Conservation (phyloP, 2,113 vertebrate species). For the Fukomys damarensis region DNA sequence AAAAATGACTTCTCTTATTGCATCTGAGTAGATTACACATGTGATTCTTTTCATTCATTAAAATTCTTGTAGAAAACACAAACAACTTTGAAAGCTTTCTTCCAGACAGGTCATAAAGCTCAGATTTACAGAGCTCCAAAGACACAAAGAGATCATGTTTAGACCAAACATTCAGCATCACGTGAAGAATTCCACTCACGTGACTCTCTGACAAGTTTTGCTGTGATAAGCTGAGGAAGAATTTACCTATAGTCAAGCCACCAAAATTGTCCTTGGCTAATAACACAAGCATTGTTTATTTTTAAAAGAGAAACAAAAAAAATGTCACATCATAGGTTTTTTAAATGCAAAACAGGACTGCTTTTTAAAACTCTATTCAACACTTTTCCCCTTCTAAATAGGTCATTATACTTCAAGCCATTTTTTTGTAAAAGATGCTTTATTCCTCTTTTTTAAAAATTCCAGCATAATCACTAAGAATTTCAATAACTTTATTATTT, state of each 20-base stretch:
- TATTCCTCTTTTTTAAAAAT: conserved; percentile 61
- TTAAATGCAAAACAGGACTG: neutral
- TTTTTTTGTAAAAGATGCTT: conserved; percentile 68
- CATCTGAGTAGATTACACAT: neutral
- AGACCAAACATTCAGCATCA: conserved; percentile 86
- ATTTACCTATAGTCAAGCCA: neutral
- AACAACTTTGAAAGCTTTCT: conserved; percentile 77
- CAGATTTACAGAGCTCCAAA: conserved; percentile 81
- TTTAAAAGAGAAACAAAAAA: conserved; percentile 40
- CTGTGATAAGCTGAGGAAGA: neutral
- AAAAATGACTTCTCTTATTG: neutral
- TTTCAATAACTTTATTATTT: conserved; percentile 77
- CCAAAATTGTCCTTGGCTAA: neutral
- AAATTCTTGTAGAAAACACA: neutral
- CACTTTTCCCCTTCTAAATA: conserved; percentile 62
- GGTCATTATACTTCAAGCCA: conserved; percentile 57
- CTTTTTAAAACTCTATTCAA: conserved; percentile 63
- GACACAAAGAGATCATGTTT: conserved; percentile 66
- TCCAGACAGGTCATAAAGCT: conserved; percentile 82
- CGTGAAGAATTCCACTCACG: neutral
- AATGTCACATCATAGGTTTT: conserved; percentile 19
- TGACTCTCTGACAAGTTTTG: neutral
- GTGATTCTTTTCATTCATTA: neutral
- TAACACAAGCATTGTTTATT: neutral
- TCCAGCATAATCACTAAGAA: conserved; percentile 66